Evolutionary conservation across 2,113 vertebrate species (phyloP).

Genomic region (Pollachius pollachius): DNA sequence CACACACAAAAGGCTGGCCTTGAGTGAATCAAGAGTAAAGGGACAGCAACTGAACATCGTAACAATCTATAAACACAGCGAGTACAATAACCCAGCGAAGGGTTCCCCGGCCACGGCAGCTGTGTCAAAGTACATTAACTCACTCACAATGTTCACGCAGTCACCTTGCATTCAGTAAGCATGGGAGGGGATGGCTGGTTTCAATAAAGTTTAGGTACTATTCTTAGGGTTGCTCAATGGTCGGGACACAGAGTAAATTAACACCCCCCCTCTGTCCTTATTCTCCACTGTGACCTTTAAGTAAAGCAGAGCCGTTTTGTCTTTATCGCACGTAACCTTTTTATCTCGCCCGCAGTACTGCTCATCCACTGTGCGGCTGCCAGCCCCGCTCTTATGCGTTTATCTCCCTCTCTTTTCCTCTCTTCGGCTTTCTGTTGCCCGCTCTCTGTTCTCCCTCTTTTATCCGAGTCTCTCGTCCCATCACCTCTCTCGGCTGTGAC

Average conservation of each 20-base stretch:
- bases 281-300: constrained; percentile 56
- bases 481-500: constrained; percentile 43
- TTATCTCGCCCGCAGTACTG: constrained; percentile 50
- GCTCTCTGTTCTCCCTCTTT: constrained; percentile 5
- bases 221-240: not conserved
- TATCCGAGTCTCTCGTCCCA: constrained; percentile 16
- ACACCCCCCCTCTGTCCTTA: constrained; percentile 31
- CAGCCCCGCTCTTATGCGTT: constrained; percentile 34
- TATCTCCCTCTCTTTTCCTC: constrained; percentile 18
- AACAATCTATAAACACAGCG: too few species aligned
- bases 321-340: constrained; percentile 58
- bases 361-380: constrained; percentile 54
- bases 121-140: too few species aligned
- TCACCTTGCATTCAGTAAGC: too few species aligned
- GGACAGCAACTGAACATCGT: too few species aligned
- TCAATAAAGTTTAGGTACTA: not conserved
- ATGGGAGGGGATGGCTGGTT: too few species aligned
- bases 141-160: too few species aligned
- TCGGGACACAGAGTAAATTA: constrained; percentile 24
- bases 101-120: too few species aligned
- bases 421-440: not conserved
- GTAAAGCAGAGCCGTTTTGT: constrained; percentile 44
- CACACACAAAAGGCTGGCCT: too few species aligned
- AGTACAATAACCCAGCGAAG: too few species aligned
- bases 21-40: too few species aligned